Evolutionary conservation across 2,113 vertebrate genomes (phyloP).

Genomic region (Coracopsis vasa): DNA sequence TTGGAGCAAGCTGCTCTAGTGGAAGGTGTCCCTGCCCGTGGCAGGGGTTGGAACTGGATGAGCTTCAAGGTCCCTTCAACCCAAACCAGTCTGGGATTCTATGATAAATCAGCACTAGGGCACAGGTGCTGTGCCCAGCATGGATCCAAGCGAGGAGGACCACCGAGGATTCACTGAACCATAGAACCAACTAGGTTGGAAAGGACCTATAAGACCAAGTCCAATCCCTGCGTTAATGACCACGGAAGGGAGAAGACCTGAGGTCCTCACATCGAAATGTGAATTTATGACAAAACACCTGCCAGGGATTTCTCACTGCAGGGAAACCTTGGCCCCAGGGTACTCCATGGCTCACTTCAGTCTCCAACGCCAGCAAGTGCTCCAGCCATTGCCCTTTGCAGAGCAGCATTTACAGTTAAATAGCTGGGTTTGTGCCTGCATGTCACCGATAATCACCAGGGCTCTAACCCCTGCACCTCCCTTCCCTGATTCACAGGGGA

Average conservation of each 20-base stretch:
- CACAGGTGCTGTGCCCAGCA: rapidly evolving
- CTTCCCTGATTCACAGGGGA: background rate
- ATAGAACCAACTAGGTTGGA: background rate
- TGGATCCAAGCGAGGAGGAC: rapidly evolving
- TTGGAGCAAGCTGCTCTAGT: too few species aligned
- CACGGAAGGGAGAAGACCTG: background rate
- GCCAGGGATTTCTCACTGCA: rapidly evolving
- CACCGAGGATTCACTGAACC: rapidly evolving
- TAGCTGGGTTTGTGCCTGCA: background rate
- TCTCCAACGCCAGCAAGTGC: background rate
- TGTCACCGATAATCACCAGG: rapidly evolving
- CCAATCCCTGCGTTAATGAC: too few species aligned
- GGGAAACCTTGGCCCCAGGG: background rate
- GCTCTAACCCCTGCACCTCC: background rate
- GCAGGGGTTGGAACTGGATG: background rate
- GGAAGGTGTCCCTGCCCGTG: background rate
- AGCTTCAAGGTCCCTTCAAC: background rate
- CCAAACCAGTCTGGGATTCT: background rate
- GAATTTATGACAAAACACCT: background rate
- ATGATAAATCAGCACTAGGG: background rate
- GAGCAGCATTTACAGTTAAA: background rate
- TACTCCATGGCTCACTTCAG: background rate
- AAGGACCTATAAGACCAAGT: background rate
- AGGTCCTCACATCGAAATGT: background rate
- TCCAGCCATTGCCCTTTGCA: background rate